Evolutionary conservation across 2,888 invertebrate species (phyloP).

Genomic region (Tyria jacobaeae): DNA sequence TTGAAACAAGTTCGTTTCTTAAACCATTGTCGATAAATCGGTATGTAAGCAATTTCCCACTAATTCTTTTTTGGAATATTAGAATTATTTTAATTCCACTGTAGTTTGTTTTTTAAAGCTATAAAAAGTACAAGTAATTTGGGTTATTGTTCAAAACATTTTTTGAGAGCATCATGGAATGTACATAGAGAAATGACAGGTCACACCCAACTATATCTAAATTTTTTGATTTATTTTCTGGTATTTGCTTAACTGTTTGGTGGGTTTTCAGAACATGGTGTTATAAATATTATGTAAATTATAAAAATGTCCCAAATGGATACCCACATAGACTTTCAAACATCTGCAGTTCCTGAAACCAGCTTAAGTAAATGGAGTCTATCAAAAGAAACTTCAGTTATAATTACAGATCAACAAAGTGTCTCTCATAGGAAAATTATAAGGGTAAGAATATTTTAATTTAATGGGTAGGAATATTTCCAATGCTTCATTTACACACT

Average conservation of each 20-base stretch:
- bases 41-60: background rate
- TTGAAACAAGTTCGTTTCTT: background rate
- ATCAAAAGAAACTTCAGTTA: slow-evolving; percentile 52
- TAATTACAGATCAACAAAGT: slow-evolving; percentile 54
- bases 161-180: background rate
- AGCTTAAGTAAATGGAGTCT: slow-evolving; percentile 51
- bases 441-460: slow-evolving; percentile 62
- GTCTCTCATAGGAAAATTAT: slow-evolving; percentile 74
- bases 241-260: background rate
- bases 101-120: background rate
- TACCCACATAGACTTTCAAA: slow-evolving; percentile 49
- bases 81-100: background rate
- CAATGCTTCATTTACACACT: no score
- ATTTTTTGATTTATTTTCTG: background rate
- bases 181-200: background rate
- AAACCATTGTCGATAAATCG: background rate
- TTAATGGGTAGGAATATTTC: no score
- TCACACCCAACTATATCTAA: background rate
- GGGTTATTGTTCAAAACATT: no score
- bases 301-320: slow-evolving; percentile 44
- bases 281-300: slow-evolving; percentile 13
- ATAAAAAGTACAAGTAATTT: background rate
- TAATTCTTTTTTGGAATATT: background rate
- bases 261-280: slow-evolving; percentile 30
- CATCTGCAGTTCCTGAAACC: slow-evolving; percentile 31